These are phyloP conservation scores for Pelosia muscerda DNA, from an alignment of 2,888 invertebrate species.

Conservation along the genomic window DNA sequence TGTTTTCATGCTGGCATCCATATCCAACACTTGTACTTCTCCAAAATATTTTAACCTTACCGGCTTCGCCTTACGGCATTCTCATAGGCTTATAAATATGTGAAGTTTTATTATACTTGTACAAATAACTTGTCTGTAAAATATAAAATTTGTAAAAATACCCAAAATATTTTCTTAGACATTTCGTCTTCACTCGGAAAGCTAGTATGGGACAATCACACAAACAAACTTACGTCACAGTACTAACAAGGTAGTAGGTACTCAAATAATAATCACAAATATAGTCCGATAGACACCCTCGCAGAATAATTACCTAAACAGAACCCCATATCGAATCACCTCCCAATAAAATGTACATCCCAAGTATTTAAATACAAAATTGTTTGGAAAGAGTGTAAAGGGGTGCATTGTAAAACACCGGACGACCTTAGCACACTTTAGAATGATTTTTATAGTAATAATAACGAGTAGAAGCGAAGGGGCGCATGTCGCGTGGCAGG, in stretches of 20 bases:
- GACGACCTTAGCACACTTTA: constrained; percentile 60
- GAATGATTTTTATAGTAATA: constrained; percentile 62
- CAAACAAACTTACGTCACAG: not conserved
- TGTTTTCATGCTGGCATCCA: no score
- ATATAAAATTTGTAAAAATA: no score
- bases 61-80: no score
- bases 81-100: no score
- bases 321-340: constrained; percentile 47
- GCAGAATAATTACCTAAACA: constrained; percentile 26
- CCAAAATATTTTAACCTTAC: no score
- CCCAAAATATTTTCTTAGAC: not conserved
- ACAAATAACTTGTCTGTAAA: no score
- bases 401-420: constrained; percentile 46
- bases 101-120: no score
- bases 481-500: constrained; percentile 74
- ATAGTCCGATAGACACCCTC: constrained; percentile 34
- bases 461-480: constrained; percentile 65
- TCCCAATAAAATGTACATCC: constrained; percentile 50
- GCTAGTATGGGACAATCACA: not conserved
- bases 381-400: constrained; percentile 31
- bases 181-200: not conserved
- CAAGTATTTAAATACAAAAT: constrained; percentile 41
- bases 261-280: constrained; percentile 39
- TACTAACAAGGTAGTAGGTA: not conserved
- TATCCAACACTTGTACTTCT: no score